Conservation (phyloP, 2,888 invertebrate species). For the Pilophorus perplexus region DNA sequence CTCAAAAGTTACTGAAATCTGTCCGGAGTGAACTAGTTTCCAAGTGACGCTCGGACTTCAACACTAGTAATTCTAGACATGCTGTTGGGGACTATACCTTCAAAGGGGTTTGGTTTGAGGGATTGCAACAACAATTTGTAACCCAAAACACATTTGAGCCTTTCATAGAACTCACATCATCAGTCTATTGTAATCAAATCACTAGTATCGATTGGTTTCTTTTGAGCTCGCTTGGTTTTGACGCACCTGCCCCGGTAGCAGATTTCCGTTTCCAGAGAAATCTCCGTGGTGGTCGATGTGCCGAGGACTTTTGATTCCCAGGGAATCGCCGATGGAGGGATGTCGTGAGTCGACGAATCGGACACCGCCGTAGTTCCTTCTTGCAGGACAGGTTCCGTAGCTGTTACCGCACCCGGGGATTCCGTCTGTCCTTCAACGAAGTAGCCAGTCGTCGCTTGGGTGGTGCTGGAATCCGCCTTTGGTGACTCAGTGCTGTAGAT, state of each 20-base stretch:
- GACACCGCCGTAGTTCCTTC: constrained; percentile 2
- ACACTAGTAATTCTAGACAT: no score
- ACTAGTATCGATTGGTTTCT: constrained; percentile 39
- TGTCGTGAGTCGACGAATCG: constrained; percentile 1
- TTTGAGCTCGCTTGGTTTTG: constrained; percentile 56
- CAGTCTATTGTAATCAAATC: constrained; percentile 45
- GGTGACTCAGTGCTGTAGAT: constrained; percentile 18
- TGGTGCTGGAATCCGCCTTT: background rate
- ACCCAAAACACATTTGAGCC: no score
- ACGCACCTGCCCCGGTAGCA: constrained; percentile 83
- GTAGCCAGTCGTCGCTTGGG: constrained; percentile 9
- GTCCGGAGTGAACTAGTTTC: no score
- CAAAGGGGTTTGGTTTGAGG: no score
- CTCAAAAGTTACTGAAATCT: no score
- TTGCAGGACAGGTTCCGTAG: background rate
- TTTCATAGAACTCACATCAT: no score
- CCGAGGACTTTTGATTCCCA: constrained; percentile 60
- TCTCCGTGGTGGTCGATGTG: constrained; percentile 77
- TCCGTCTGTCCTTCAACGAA: constrained; percentile 25
- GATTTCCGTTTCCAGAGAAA: constrained; percentile 83
- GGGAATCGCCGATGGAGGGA: constrained; percentile 49
- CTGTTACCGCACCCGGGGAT: constrained; percentile 9
- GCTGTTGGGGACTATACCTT: no score
- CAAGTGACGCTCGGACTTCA: no score
- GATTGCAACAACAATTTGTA: no score